Percentiles rank a stretch among this genome's conserved stretches.
These are phyloP conservation scores for Tokudaia muenninki DNA, from an alignment of 2,797 vertebrate species.

Conservation along the genomic window DNA sequence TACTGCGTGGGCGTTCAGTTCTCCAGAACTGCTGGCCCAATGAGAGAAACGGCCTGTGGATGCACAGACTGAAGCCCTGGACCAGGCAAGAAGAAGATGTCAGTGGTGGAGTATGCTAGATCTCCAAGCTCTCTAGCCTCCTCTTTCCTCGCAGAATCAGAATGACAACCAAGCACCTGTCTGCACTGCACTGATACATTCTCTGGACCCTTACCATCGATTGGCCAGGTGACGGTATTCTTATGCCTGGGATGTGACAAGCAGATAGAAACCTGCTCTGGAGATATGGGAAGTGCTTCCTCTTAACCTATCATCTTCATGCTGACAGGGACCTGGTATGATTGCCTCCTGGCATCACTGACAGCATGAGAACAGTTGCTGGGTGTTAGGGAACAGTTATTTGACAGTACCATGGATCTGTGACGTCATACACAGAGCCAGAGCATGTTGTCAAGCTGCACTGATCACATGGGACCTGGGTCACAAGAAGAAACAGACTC, in stretches of 20 bases:
- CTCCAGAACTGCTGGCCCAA: not conserved
- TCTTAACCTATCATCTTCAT: not conserved
- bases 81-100: not conserved
- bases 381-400: not conserved
- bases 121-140: not conserved
- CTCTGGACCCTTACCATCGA: not conserved
- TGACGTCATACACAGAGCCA: accelerated
- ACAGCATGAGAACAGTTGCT: not conserved
- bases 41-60: too few species aligned
- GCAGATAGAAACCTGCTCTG: not conserved
- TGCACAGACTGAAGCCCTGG: not conserved
- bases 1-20: not conserved
- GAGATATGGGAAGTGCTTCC: not conserved
- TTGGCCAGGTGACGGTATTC: not conserved
- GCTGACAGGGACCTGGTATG: not conserved
- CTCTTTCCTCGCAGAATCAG: not conserved
- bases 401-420: not conserved
- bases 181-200: not conserved
- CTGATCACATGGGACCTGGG: not conserved
- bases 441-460: not conserved
- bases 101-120: not conserved
- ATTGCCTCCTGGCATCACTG: not conserved
- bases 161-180: not conserved
- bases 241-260: not conserved
- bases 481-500: not conserved